Base-by-base conservation (phyloP, 2,113 vertebrate species). In the Morone saxatilis region DNA sequence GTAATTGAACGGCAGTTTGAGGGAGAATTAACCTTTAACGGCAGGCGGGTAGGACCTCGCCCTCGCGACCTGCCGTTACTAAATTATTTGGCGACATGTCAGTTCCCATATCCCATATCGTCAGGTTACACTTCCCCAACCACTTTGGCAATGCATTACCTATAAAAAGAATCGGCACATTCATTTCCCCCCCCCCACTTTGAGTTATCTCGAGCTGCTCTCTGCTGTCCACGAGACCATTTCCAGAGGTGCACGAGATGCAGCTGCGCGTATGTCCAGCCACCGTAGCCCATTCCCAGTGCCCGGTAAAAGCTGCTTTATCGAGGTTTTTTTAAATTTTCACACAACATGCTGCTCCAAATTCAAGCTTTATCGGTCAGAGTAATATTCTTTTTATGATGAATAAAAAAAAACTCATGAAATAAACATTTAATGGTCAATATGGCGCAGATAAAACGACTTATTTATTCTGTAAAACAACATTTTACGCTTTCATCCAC, bases 11-110 rank as follows among this genome's bases (percentile, higher is more conserved):
- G 79, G 90, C 81, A 87, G 68, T 92, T 93, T 87, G 76, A 81
- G 63, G 80, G 83, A 84, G 80, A 84, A 92, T 94, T 93, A 92
- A 94, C 93, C 93, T 95, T 94, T 94, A 87, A 75, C 78, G 81
- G 83, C 66, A 41, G 61, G 50, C 75, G 76, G 48, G 66, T 41
- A 68, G 71, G 75, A 87, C 80, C 53, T 73, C 67, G 25, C 85
- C 85, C 88, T 56, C 22, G 14, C 70, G 83, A 91, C 90, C 90
- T 48, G 74, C 82, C 78, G 50, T 87, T 72, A 88, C 89, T 94
- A 84, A 89, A 92, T 93, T 88, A 92, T 92, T 84, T 88, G 89
- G 84, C 53, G 40, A 80, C 47, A 79, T 75, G 79, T 90, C 84
- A 86, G 62, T 11, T 74, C 75, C 19, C n/a, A 73, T 74, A 71